Conservation (phyloP, 92 coral and sea anemone species). For the Heliopora coerulea region DNA sequence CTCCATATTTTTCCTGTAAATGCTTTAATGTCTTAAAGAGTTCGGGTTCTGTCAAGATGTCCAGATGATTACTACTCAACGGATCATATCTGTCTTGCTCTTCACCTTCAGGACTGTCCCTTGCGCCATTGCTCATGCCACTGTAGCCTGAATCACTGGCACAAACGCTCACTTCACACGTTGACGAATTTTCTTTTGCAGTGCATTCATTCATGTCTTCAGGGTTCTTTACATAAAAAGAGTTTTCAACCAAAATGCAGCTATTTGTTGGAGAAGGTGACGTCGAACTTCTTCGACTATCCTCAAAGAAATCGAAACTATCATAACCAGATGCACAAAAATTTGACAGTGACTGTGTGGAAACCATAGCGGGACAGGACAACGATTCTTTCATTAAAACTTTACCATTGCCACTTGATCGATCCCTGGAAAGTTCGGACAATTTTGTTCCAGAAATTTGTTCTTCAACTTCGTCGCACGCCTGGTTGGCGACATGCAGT, state of each 20-base stretch:
- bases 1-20: conserved; percentile 64
- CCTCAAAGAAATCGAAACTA: conserved; percentile 26
- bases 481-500: background rate
- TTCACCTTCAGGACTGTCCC: conserved; percentile 25
- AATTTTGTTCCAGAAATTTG: background rate
- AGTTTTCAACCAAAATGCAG: background rate
- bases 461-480: background rate
- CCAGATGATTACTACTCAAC: background rate
- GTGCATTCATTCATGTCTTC: background rate
- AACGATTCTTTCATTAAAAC: conserved; percentile 2
- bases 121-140: conserved; percentile 1
- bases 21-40: conserved; percentile 51
- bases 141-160: conserved; percentile 19
- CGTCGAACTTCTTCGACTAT: background rate
- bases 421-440: too few relatives aligned
- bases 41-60: background rate
- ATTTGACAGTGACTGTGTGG: background rate
- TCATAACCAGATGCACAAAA: conserved; percentile 7
- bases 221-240: background rate
- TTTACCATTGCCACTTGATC: background rate
- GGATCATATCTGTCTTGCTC: background rate
- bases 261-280: conserved; percentile 10
- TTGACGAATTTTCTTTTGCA: background rate
- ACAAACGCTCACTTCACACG: conserved; percentile 3
- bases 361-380: conserved; percentile 14